These are phyloP conservation scores for Anhinga rufa DNA, from an alignment of 2,113 vertebrate genomes.

Conservation along the genomic window DNA sequence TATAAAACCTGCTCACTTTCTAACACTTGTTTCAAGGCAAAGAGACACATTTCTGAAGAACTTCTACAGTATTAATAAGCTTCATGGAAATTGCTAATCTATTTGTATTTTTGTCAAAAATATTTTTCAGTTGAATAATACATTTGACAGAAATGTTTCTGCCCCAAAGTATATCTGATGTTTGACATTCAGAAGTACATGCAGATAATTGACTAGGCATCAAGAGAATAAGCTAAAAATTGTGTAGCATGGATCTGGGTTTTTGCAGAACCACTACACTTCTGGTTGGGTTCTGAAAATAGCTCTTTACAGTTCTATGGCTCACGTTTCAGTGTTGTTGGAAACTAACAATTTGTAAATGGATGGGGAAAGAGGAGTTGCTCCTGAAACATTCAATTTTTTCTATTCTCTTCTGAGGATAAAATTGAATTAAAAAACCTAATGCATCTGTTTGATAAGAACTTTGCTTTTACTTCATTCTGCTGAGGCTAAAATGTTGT, in stretches of 20 bases:
- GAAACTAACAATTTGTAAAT: neutral
- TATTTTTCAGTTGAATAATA: neutral
- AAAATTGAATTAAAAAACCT: neutral
- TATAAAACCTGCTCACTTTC: neutral
- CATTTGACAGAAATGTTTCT: neutral
- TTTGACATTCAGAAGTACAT: neutral
- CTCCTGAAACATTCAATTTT: neutral
- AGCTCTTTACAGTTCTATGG: neutral
- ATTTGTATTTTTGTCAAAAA: neutral
- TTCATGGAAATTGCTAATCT: neutral
- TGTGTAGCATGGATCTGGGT: neutral
- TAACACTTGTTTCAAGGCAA: neutral
- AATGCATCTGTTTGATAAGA: neutral
- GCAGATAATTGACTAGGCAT: neutral
- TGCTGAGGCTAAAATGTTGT: neutral
- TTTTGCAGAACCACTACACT: neutral
- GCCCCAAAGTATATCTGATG: neutral
- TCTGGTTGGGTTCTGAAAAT: neutral
- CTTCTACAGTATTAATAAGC: neutral
- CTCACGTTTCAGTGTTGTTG: neutral
- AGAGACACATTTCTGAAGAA: neutral
- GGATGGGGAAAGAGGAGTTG: neutral
- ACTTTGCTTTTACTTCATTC: neutral
- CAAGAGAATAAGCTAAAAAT: neutral
- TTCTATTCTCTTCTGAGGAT: neutral